Evolutionary conservation across 2,888 invertebrate species (phyloP).

Genomic region (Tiliacea citrago): DNA sequence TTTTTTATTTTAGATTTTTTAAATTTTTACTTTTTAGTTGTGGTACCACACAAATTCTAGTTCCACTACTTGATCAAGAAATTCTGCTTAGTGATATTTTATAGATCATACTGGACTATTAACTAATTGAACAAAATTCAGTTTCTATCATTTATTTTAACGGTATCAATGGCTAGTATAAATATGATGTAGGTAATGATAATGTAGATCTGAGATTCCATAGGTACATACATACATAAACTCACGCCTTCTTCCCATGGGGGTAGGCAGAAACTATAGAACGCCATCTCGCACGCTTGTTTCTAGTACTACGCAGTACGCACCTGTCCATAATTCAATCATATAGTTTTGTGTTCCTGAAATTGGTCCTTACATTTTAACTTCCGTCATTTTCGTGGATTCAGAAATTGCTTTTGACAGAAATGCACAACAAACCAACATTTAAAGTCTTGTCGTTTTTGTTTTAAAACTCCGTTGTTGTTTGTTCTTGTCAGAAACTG

Average conservation of each 20-base stretch:
- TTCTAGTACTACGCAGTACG: too few species aligned
- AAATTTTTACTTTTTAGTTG: too few species aligned
- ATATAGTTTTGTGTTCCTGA: not conserved
- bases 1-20: too few species aligned
- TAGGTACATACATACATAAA: too few species aligned
- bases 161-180: not conserved
- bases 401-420: constrained; percentile 26
- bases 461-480: constrained; percentile 38
- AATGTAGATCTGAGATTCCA: too few species aligned
- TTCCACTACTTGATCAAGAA: not conserved
- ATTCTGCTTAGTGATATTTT: not conserved
- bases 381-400: constrained; percentile 6
- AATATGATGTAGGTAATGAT: not conserved
- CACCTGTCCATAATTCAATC: not conserved
- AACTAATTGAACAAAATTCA: not conserved
- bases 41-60: too few species aligned
- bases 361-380: not conserved
- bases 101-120: not conserved
- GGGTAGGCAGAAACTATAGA: too few species aligned
- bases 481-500: constrained; percentile 49
- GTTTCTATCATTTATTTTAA: not conserved
- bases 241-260: too few species aligned
- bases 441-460: constrained; percentile 29
- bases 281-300: too few species aligned
- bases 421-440: constrained; percentile 20